A percentile compares a stretch with the other conserved stretches of the same genome.
Conservation (phyloP, 2,113 vertebrate species). For the Glaucidium brasilianum region DNA sequence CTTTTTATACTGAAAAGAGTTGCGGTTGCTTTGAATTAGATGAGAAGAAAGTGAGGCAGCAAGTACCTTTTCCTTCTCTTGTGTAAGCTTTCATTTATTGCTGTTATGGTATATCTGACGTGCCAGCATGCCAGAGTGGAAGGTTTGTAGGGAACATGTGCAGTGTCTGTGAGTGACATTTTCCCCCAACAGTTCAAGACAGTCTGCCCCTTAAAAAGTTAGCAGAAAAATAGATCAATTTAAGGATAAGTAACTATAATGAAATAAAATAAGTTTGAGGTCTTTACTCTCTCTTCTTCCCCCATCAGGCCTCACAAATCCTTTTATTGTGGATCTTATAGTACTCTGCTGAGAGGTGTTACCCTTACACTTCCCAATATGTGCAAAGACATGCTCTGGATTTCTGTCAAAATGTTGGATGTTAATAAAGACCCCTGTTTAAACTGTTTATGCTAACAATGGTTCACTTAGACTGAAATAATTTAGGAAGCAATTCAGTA, state of each 20-base stretch:
- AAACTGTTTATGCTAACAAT: background rate
- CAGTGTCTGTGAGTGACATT: background rate
- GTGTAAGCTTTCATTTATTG: background rate
- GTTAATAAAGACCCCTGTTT: background rate
- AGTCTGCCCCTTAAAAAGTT: background rate
- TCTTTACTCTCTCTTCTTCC: background rate
- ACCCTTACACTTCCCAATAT: background rate
- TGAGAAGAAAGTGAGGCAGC: background rate
- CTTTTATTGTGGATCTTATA: background rate
- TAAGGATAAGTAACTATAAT: background rate
- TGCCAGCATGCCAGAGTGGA: background rate
- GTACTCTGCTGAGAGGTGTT: background rate
- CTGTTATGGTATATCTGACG: background rate
- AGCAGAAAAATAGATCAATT: background rate
- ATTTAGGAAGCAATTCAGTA: background rate
- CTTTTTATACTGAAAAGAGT: background rate
- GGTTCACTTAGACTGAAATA: background rate
- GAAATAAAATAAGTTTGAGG: background rate
- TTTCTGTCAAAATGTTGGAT: background rate
- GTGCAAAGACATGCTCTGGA: background rate
- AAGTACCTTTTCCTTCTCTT: background rate
- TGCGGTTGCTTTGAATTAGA: background rate
- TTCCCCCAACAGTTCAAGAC: background rate
- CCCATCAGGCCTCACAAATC: background rate
- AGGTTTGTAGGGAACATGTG: background rate